phyloP scores from a whole-genome alignment of 2,797 vertebrate species.

The Coendou prehensilis region DNA sequence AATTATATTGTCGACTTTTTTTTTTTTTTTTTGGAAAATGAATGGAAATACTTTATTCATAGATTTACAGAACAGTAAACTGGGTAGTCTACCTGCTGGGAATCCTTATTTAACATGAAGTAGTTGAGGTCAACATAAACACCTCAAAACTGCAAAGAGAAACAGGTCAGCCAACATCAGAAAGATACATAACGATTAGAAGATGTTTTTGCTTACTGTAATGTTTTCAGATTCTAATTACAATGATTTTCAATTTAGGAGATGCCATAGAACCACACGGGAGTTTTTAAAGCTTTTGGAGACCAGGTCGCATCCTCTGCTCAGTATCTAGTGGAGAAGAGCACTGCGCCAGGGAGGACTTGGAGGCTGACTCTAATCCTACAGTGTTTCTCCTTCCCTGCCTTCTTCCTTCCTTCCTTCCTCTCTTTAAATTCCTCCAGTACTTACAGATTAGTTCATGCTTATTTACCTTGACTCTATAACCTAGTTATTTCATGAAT shows the following conservation, averaged over 20 bases:
- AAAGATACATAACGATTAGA: not conserved
- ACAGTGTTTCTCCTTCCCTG: not conserved
- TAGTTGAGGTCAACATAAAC: not conserved
- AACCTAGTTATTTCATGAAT: constrained; percentile 22
- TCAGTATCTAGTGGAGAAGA: constrained; percentile 12
- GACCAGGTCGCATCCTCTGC: not conserved
- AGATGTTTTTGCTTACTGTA: not conserved
- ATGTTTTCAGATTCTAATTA: not conserved
- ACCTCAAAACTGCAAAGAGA: constrained; percentile 13
- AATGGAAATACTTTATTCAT: not conserved
- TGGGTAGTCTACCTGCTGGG: not conserved
- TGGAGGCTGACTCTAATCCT: not conserved
- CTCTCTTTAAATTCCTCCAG: not conserved
- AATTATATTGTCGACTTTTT: not conserved
- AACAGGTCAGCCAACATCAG: not conserved
- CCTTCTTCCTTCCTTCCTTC: too few species aligned
- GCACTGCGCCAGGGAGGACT: not conserved
- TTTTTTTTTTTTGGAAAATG: not conserved
- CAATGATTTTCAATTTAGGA: not conserved
- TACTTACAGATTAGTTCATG: not conserved
- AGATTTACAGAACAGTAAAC: not conserved
- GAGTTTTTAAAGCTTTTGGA: constrained; percentile 30
- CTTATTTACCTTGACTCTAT: not conserved
- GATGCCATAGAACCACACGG: not conserved
- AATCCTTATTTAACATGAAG: constrained; percentile 34